Percentiles rank a stretch among this genome's conserved stretches.
phyloP scores from a whole-genome alignment of 2,888 invertebrate genomes.

The Hyposoter dolosus region DNA sequence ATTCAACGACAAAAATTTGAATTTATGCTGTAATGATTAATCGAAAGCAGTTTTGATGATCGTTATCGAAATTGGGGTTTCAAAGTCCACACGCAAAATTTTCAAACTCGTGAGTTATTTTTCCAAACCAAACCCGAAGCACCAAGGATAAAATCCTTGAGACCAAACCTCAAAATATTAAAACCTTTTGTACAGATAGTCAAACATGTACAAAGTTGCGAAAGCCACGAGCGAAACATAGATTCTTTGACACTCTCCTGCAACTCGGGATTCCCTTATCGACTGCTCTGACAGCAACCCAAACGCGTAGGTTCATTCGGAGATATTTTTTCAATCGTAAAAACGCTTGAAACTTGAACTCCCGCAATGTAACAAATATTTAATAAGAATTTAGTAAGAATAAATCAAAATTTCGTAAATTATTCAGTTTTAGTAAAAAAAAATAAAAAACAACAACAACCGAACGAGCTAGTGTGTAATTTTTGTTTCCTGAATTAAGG shows the following conservation, averaged over 20 bases:
- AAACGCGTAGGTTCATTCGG: conserved; percentile 13
- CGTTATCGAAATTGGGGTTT: too few relatives aligned
- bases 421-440: neutral
- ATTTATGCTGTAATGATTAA: neutral
- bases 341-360: neutral
- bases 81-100: neutral
- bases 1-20: neutral
- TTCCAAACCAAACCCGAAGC: neutral
- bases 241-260: conserved; percentile 1
- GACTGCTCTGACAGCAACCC: neutral
- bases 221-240: neutral
- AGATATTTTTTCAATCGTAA: conserved; percentile 33
- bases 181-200: neutral
- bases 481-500: neutral
- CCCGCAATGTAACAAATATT: neutral
- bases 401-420: too few relatives aligned
- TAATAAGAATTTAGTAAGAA: too few relatives aligned
- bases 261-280: conserved; percentile 6
- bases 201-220: neutral
- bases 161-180: neutral
- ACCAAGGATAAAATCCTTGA: too few relatives aligned
- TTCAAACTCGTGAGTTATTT: neutral
- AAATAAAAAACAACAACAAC: neutral
- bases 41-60: too few relatives aligned
- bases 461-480: neutral